Percentiles rank a stretch among this genome's conserved stretches.
Conservation (phyloP, 2,113 vertebrate genomes). For the Poecile atricapillus region DNA sequence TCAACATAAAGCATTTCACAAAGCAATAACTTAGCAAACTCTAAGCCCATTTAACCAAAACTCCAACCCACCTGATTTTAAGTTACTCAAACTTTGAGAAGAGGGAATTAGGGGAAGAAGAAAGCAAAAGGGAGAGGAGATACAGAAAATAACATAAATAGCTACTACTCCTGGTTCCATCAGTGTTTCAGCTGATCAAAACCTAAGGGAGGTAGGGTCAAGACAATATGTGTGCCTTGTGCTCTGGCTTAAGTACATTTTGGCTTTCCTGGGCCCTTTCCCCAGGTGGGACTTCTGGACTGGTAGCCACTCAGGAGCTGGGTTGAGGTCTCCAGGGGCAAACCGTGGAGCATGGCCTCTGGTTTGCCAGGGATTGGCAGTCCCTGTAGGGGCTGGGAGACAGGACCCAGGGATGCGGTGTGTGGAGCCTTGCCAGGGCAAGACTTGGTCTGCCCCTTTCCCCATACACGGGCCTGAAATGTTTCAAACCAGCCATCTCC, state of each 20-base stretch:
- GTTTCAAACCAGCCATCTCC: neutral
- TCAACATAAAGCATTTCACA: neutral
- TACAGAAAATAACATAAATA: neutral
- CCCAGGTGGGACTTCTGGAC: neutral
- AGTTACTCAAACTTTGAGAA: neutral
- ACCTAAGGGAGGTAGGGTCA: neutral
- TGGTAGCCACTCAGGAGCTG: neutral
- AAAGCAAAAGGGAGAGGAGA: neutral
- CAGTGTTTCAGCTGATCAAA: neutral
- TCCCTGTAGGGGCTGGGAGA: neutral
- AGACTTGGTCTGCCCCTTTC: neutral
- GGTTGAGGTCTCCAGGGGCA: neutral
- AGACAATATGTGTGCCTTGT: neutral
- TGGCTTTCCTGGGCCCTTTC: neutral
- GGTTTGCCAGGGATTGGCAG: neutral
- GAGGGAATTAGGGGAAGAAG: neutral
- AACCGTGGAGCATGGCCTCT: neutral
- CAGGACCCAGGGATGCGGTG: neutral
- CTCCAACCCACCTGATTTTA: rapidly evolving
- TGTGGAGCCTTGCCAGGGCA: neutral
- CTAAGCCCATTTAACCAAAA: neutral
- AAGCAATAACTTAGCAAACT: neutral
- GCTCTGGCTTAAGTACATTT: neutral
- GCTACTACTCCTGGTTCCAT: neutral
- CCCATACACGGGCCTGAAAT: neutral